Conservation (phyloP, 2,797 vertebrate species). For the Dicrostonyx torquatus region DNA sequence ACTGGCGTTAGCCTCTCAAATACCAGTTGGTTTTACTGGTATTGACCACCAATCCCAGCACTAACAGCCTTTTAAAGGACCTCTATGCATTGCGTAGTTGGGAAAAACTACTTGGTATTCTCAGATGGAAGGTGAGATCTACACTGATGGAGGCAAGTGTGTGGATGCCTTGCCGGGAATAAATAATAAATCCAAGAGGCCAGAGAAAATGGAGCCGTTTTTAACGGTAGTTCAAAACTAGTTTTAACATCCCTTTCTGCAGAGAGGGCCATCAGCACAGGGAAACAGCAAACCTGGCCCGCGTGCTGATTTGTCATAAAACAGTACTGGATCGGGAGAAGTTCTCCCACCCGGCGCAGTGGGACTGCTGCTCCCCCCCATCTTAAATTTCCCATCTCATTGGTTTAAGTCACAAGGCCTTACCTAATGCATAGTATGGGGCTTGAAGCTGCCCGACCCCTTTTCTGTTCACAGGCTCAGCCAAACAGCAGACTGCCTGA, state of each 20-base stretch:
- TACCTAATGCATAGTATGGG: not conserved
- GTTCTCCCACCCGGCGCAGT: not conserved
- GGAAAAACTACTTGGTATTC: slow-evolving; percentile 34
- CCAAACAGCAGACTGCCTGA: not conserved
- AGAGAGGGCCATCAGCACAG: not conserved
- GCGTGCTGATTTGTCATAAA: not conserved
- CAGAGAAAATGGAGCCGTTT: not conserved
- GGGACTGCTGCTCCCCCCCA: not conserved
- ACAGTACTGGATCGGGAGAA: not conserved
- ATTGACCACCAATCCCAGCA: not conserved
- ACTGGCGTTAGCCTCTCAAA: not conserved
- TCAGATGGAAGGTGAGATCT: slow-evolving; percentile 6
- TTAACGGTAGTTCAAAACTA: not conserved
- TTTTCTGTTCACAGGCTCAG: not conserved
- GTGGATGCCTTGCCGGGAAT: not conserved
- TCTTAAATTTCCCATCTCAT: not conserved
- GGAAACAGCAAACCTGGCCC: not conserved
- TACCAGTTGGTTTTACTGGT: not conserved
- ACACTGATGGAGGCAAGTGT: not conserved
- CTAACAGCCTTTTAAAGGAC: not conserved
- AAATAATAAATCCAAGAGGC: not conserved
- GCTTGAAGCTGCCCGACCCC: too few species aligned
- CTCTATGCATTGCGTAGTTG: not conserved
- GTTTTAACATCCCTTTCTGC: not conserved
- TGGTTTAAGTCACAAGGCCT: not conserved